Percentiles rank a stretch among this genome's conserved stretches.
phyloP scores from a whole-genome alignment of 2,797 vertebrate genomes.

The Rhincodon typus region DNA sequence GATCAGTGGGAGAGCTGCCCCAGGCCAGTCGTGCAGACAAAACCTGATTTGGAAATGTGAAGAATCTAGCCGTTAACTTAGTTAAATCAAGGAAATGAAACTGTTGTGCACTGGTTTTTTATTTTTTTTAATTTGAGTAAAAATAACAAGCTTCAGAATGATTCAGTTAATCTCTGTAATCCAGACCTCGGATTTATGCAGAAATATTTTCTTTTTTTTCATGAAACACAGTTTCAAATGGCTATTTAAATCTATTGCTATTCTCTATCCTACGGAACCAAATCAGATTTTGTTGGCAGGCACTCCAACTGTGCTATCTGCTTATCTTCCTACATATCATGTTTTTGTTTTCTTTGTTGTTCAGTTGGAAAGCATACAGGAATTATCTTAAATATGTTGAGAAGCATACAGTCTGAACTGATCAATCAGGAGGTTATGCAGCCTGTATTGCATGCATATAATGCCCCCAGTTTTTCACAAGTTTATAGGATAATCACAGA shows the following conservation, averaged over 20 bases:
- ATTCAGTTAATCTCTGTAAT: background rate
- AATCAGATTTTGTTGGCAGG: background rate
- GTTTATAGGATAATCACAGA: background rate
- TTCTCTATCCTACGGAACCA: background rate
- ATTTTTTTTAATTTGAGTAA: background rate
- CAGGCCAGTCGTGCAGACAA: background rate
- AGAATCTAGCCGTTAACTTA: background rate
- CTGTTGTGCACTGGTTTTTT: background rate
- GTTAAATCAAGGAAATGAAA: background rate
- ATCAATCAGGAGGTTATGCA: background rate
- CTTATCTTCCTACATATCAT: background rate
- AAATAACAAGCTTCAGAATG: background rate
- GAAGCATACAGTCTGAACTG: background rate
- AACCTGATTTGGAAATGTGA: background rate
- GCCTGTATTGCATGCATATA: background rate
- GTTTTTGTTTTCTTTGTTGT: background rate
- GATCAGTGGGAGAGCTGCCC: background rate
- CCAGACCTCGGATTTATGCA: background rate
- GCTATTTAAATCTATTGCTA: background rate
- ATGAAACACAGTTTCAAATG: background rate
- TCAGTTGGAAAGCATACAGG: background rate
- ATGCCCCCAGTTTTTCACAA: background rate
- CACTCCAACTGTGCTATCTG: background rate
- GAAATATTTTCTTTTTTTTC: background rate
- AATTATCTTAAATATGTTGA: constrained; percentile 3